Percentiles rank a stretch among this genome's conserved stretches.
Conservation (phyloP, 2,888 invertebrate genomes). For the Hofmannophila pseudospretella region DNA sequence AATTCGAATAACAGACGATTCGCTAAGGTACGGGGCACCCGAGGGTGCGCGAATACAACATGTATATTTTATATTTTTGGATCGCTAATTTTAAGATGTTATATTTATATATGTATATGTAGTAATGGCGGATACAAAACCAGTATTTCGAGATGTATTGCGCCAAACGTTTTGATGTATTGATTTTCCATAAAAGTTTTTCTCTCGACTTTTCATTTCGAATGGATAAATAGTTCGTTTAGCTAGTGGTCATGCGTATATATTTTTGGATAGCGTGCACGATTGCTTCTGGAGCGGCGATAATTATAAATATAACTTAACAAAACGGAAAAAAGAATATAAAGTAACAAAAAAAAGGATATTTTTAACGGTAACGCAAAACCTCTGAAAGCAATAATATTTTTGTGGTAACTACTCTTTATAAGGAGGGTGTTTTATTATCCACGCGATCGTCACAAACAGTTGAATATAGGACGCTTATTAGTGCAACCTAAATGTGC, state of each 20-base stretch:
- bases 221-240: constrained; percentile 62
- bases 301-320: constrained; percentile 30
- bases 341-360: constrained; percentile 39
- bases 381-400: constrained; percentile 73
- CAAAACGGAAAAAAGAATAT: constrained; percentile 25
- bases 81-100: constrained; percentile 78
- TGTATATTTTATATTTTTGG: constrained; percentile 79
- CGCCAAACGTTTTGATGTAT: constrained; percentile 78
- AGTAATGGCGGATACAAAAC: constrained; percentile 70
- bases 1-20: too few species aligned
- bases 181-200: constrained; percentile 70
- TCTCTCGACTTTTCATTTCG: constrained; percentile 51
- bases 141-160: constrained; percentile 74
- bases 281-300: constrained; percentile 63
- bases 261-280: constrained; percentile 74
- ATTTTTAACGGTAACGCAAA: constrained; percentile 64
- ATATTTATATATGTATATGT: constrained; percentile 78
- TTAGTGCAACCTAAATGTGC: constrained; percentile 54
- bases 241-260: constrained; percentile 75
- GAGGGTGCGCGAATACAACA: constrained; percentile 71
- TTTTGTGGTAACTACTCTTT: constrained; percentile 64
- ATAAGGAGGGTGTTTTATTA: constrained; percentile 66
- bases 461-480: constrained; percentile 53
- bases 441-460: constrained; percentile 59
- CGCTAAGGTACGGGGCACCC: constrained; percentile 40